Base-by-base conservation (phyloP, 2,113 vertebrate genomes). In the Anarrhichthys ocellatus region DNA sequence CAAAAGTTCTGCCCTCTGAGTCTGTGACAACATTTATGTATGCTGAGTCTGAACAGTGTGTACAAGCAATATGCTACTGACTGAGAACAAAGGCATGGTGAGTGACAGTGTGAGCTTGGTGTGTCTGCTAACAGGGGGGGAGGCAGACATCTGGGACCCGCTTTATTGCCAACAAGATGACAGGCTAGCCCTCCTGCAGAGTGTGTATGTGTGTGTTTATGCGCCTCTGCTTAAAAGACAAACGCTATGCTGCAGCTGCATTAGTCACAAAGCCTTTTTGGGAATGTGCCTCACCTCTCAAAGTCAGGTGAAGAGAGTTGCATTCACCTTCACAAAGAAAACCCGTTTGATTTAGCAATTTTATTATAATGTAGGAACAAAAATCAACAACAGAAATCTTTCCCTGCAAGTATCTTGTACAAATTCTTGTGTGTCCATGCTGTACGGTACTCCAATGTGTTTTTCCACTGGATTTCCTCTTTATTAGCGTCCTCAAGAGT, bases 61-160 rank as follows among this genome's bases (percentile, higher is more conserved):
- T 62, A 71, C 29, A 52, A 76, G 69, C 78, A 86, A 46, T 64
- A 64, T 65, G 78, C 74, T 73, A 24, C 58, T 36, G 75, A 67
- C 27, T 67, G 67, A 72, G 83, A 88, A 90, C 81, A 91, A 89
- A 89, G 86, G 15, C 79, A 5, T 24, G 70, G 59, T 81, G 83
- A 78, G 65, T 40, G 84, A 78, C 83, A 50, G 73, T 18, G 65
- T 78, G 83, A 72, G 81, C 62, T 11, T 83, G 69, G 66, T 80
- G 81, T 68, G 80, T 87, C 32, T 78, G 78, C 75, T 85, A 75
- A 61, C 76, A 8, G 67, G 56, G 29, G 74, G 61, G 56, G 75
- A 24, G 44, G 82, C 48, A 52, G 86, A 88, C 91, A 91, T 92
- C 89, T 91, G 91, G 89, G 85, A 78, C 79, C 54, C 38, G 62